Percentiles rank a stretch among this genome's conserved stretches.
These are phyloP conservation scores for Aphodius granarius DNA, from an alignment of 2,888 invertebrate genomes.

Conservation along the genomic window DNA sequence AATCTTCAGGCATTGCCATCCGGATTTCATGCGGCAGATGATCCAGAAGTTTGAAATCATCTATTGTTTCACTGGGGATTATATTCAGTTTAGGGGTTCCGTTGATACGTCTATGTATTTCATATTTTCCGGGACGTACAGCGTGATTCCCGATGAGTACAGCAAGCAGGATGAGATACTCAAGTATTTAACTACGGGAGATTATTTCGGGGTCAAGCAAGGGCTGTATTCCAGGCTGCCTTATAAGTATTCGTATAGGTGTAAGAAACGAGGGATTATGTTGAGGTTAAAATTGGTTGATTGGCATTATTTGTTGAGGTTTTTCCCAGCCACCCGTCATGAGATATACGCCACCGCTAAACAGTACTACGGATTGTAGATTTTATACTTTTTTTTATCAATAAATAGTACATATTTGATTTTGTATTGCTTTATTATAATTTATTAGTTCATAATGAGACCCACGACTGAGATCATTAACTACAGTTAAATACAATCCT, in stretches of 20 bases:
- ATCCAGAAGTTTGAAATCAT: slow-evolving; percentile 9
- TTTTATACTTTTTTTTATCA: not conserved
- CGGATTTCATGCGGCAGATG: slow-evolving; percentile 24
- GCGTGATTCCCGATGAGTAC: slow-evolving; percentile 17
- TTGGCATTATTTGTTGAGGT: slow-evolving; percentile 25
- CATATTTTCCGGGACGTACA: slow-evolving; percentile 18
- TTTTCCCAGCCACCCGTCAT: slow-evolving; percentile 23
- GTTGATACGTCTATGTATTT: slow-evolving; percentile 28
- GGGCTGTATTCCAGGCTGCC: slow-evolving; percentile 18
- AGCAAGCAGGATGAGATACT: slow-evolving; percentile 13
- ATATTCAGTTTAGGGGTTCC: slow-evolving; percentile 22
- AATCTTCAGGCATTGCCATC: slow-evolving; percentile 24
- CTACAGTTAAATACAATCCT: too few species aligned
- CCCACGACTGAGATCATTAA: too few species aligned
- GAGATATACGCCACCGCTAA: slow-evolving; percentile 18
- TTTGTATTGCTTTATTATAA: too few species aligned
- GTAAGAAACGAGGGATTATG: slow-evolving; percentile 7
- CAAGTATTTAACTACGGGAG: slow-evolving; percentile 1
- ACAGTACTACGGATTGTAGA: slow-evolving; percentile 1
- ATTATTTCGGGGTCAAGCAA: slow-evolving; percentile 21
- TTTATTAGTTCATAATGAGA: too few species aligned
- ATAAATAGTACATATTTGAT: too few species aligned
- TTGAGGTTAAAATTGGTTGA: slow-evolving; percentile 8
- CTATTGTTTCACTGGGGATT: slow-evolving; percentile 22
- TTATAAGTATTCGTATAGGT: slow-evolving; percentile 19